Evolutionary conservation across 2,113 vertebrate species (phyloP), one percentile per base, ranked within the genome.

Genomic region (Indri indri): DNA sequence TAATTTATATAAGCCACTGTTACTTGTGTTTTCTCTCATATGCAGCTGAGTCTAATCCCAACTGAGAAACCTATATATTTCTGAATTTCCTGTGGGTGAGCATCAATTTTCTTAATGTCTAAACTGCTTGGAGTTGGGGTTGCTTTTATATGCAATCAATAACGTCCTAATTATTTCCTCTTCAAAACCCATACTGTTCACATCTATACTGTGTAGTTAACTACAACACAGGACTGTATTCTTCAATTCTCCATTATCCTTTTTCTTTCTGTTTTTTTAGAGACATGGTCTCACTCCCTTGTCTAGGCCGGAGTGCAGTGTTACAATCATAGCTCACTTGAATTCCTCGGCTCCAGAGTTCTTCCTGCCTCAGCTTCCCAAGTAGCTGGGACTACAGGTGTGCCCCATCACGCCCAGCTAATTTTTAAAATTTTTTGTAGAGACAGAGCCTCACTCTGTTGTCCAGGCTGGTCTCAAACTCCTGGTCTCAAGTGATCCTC

Each of bases 91-190:
- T 85, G 22, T 74, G 95, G 45, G 47, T 65, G 20, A 91, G 66
- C 91, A 96, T 91, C 84, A 71, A 91, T 77, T 85, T 94, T 25
- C 76, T 94, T 63, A 61, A 71, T 86, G 71, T 91, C 37, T 70
- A 84, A 84, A 91, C 63, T 77, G 6, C 85, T 93, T 61, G 52
- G 66, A 92, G 23, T 61, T 80, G 52, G 73, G 52, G 27, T 71
- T 88, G 57, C 40, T 84, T 93, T 85, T 59, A 68, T 81, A 57
- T 5, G 22, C 52, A 34, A 25, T 90, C 57, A 59, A 79, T 76
- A 86, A 32, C 63, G 25, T 47, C 30, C 4, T 87, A 70, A 96
- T 71, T 74, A 80, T 68, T 94, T 91, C 63, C n/a, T 96, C 40
- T 94, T 83, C 54, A 34, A 94, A 96, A 52, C 13, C 83, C 40